Conservation (phyloP, 2,113 vertebrate species). For the Percina caprodes region DNA sequence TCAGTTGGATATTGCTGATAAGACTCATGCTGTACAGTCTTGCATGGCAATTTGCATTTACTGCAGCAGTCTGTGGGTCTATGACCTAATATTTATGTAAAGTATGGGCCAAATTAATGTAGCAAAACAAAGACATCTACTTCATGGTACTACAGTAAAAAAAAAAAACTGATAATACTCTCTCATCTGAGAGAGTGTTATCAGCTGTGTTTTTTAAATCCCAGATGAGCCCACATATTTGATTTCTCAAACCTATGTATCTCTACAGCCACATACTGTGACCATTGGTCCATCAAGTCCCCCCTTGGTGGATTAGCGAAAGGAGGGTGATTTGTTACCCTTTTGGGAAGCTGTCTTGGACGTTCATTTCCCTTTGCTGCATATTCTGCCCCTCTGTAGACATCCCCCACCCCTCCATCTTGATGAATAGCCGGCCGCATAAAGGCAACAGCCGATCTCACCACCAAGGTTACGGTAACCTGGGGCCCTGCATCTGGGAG, state of each 20-base stretch:
- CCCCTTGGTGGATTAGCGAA: slow-evolving; percentile 75
- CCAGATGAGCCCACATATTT: slow-evolving; percentile 50
- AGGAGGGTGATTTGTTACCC: slow-evolving; percentile 85
- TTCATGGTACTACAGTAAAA: background rate
- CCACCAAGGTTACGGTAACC: slow-evolving; percentile 87
- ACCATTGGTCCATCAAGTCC: slow-evolving; percentile 68
- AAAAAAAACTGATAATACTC: too few relatives aligned
- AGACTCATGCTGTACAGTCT: slow-evolving; percentile 49
- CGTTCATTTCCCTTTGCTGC: slow-evolving; percentile 81
- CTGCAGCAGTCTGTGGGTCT: slow-evolving; percentile 39
- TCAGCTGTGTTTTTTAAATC: slow-evolving; percentile 19
- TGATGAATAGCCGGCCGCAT: slow-evolving; percentile 85
- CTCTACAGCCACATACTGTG: slow-evolving; percentile 60
- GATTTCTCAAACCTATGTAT: slow-evolving; percentile 50
- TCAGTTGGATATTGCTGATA: slow-evolving; percentile 73
- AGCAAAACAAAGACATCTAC: slow-evolving; percentile 37
- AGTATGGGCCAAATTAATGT: slow-evolving; percentile 27
- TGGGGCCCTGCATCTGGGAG: slow-evolving; percentile 77
- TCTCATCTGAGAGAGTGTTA: slow-evolving; percentile 11
- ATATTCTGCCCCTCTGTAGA: slow-evolving; percentile 79
- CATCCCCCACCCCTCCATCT: slow-evolving; percentile 65
- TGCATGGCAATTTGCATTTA: slow-evolving; percentile 63
- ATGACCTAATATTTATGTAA: slow-evolving; percentile 37
- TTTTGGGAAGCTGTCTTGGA: slow-evolving; percentile 82
- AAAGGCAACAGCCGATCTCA: slow-evolving; percentile 81